These are phyloP conservation scores for Sebastes itinus DNA, from an alignment of 2,797 vertebrate species.

Conservation along the genomic window DNA sequence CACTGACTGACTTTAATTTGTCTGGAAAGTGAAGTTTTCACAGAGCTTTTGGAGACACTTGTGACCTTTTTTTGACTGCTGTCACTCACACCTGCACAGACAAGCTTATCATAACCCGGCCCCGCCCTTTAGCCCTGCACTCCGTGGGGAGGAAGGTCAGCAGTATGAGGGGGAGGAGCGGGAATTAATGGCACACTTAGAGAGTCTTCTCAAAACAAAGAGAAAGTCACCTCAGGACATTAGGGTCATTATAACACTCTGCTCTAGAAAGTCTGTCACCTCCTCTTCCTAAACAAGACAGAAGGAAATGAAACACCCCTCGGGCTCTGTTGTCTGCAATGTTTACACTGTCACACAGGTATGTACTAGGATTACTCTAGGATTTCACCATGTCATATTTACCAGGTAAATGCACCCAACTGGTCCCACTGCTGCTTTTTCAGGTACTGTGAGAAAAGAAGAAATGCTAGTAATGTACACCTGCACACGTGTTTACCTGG, in stretches of 20 bases:
- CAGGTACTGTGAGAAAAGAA: background rate
- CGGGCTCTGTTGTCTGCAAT: conserved; percentile 7
- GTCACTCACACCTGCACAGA: conserved; percentile 32
- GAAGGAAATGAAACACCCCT: background rate
- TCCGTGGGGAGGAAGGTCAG: conserved; percentile 14
- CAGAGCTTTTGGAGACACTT: background rate
- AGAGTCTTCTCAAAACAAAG: conserved; percentile 37
- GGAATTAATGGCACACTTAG: conserved; percentile 54
- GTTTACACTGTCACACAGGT: background rate
- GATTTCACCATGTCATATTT: background rate
- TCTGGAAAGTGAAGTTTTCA: background rate
- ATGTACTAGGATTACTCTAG: no score
- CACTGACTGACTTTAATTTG: background rate
- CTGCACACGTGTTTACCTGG: background rate
- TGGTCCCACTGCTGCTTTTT: background rate
- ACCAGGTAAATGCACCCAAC: background rate
- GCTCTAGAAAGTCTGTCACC: conserved; percentile 1
- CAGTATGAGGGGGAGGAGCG: conserved; percentile 15
- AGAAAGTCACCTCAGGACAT: conserved; percentile 47
- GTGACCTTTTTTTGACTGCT: conserved; percentile 13
- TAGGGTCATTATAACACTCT: conserved; percentile 30
- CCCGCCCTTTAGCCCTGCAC: background rate
- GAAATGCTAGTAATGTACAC: background rate
- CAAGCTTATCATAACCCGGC: background rate
- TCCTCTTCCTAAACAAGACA: conserved; percentile 16